Conservation (phyloP, 1,140 invertebrate genomes). For the Chelonus insularis region DNA sequence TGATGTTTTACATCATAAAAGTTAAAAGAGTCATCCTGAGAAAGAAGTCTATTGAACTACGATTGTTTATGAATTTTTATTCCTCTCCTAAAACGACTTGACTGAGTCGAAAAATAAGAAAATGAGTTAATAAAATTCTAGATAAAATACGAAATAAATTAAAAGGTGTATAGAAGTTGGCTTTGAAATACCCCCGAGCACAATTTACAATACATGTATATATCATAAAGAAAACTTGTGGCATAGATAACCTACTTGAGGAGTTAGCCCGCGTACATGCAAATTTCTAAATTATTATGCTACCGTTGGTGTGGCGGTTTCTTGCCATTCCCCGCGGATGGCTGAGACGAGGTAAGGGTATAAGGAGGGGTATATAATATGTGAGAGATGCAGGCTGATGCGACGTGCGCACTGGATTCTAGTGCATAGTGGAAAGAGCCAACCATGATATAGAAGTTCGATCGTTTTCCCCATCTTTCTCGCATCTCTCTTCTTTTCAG, state of each 20-base stretch:
- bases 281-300: constrained; percentile 63
- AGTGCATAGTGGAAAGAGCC: constrained; percentile 23
- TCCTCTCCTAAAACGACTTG: too few species aligned
- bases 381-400: constrained; percentile 30
- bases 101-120: too few species aligned
- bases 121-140: too few species aligned
- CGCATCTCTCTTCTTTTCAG: constrained; percentile 24
- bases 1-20: too few species aligned
- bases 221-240: constrained; percentile 57
- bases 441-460: constrained; percentile 9
- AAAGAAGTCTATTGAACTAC: too few species aligned
- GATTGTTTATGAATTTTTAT: too few species aligned
- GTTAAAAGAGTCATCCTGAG: too few species aligned
- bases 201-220: constrained; percentile 47
- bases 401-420: constrained; percentile 20
- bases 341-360: not conserved
- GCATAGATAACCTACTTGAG: constrained; percentile 62
- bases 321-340: not conserved
- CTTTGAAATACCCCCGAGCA: not conserved
- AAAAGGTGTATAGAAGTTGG: not conserved
- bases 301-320: constrained; percentile 31
- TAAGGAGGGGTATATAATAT: constrained; percentile 29
- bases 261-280: constrained; percentile 61
- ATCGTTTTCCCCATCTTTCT: constrained; percentile 13
- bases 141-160: not conserved